Evolutionary conservation across 2,113 vertebrate genomes (phyloP), one percentile per base, ranked within the genome.

Genomic region (Tonatia bakeri): DNA sequence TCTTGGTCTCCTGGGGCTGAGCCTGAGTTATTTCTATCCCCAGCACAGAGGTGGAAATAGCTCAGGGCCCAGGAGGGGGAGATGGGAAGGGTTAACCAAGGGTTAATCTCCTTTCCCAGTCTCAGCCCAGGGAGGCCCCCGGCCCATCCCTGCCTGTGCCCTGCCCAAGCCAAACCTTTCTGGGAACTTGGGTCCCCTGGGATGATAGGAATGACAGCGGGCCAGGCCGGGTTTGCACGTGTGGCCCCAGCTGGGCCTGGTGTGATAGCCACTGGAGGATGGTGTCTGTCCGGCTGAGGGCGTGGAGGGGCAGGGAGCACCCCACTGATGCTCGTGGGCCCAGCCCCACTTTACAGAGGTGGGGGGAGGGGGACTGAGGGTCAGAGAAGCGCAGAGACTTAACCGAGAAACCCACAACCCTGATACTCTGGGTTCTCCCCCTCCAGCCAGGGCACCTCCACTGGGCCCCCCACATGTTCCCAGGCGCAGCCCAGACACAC

Each of bases 21-120:
- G 95, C 89, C 93, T 86, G 11, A 96, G 97, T 97, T 98, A 97
- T 97, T 98, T 98, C 95, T 50, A 95, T 96, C 94, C 83, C 86
- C 88, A 94, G 93, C 94, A 70, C 67, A 95, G 96, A 98, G 82
- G 96, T 94, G 28, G 96, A 97, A 97, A 97, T 97, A 98, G 94
- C 97, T 97, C 91, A 91, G 69, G 80, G 77, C 59, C 82, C 9
- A 19, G 91, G 69, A 93, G 14, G 61, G 33, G 82, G 22, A 77
- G 26, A 95, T 22, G 52, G 85, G 95, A 94, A 88, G 95, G 84
- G 38, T 75, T 88, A 89, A 95, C 31, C 50, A 90, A 92, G 93
- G 75, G 87, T 84, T 97, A 95, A 91, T 79, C 20, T 90, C 59
- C n/a, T 73, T 64, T 77, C 50, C 54, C 65, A 36, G 26, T 52